Evolutionary conservation across 2,113 vertebrate genomes (phyloP).

Genomic region (Anoplopoma fimbria): DNA sequence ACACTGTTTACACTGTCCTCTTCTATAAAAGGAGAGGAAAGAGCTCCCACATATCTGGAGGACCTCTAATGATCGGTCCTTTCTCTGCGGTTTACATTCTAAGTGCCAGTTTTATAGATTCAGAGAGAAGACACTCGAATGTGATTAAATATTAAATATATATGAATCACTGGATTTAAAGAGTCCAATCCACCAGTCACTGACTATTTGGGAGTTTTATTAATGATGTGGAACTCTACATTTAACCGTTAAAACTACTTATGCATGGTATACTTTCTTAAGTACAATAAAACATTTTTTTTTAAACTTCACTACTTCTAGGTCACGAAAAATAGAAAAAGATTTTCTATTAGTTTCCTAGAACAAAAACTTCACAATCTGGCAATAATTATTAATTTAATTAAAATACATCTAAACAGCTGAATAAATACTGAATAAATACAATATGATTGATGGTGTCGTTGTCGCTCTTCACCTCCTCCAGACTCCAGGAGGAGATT

Average conservation of each 20-base stretch:
- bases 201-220: too few relatives aligned
- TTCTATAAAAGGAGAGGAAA: conserved; percentile 83
- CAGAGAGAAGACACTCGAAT: neutral
- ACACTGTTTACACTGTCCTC: conserved; percentile 40
- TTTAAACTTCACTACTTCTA: too few relatives aligned
- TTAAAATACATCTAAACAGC: neutral
- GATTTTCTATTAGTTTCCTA: too few relatives aligned
- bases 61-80: conserved; percentile 33
- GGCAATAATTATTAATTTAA: neutral
- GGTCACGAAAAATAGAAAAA: too few relatives aligned
- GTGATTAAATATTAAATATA: neutral
- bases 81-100: conserved; percentile 41
- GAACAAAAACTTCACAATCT: too few relatives aligned
- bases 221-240: too few relatives aligned
- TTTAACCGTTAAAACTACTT: too few relatives aligned
- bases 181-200: too few relatives aligned
- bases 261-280: too few relatives aligned
- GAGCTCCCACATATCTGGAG: conserved; percentile 27
- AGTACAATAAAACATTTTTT: too few relatives aligned
- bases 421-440: neutral
- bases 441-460: neutral
- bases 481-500: conserved; percentile 93
- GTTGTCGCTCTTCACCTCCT: neutral
- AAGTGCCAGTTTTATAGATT: neutral
- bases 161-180: neutral